Percentiles rank a stretch among this genome's conserved stretches.
phyloP scores from a whole-genome alignment of 2,797 vertebrate genomes.

The Trachops cirrhosus region DNA sequence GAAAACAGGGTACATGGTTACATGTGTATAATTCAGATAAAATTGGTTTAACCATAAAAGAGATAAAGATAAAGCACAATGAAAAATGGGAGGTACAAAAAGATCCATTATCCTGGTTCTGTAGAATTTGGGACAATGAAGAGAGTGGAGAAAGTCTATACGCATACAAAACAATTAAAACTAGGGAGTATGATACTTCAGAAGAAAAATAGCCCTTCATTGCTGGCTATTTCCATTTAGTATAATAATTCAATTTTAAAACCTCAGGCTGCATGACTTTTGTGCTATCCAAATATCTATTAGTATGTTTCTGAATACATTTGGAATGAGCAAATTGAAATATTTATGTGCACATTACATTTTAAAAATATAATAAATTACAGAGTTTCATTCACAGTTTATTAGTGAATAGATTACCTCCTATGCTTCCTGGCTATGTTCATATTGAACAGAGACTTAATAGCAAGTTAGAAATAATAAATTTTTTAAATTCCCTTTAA shows the following conservation, averaged over 20 bases:
- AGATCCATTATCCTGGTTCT: background rate
- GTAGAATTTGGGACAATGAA: background rate
- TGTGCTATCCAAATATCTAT: constrained; percentile 17
- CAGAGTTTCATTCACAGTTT: constrained; percentile 5
- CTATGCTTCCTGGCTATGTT: constrained; percentile 39
- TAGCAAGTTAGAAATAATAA: background rate
- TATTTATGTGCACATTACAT: constrained; percentile 45
- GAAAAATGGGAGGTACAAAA: background rate
- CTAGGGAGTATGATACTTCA: background rate
- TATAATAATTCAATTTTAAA: constrained; percentile 16
- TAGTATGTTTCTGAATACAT: constrained; percentile 46
- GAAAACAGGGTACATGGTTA: background rate
- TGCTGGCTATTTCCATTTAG: background rate
- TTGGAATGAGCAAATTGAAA: constrained; percentile 37
- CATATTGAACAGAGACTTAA: constrained; percentile 49
- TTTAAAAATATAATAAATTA: constrained; percentile 36
- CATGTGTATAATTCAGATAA: background rate
- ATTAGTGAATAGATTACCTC: constrained; percentile 5
- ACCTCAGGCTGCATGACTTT: background rate
- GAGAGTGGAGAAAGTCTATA: background rate
- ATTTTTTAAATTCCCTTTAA: background rate
- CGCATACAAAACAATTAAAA: background rate
- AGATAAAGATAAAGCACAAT: background rate
- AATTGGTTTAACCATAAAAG: background rate
- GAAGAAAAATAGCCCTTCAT: background rate